Evolutionary conservation across 1,140 invertebrate genomes (phyloP).

Genomic region (Elymnias hypermnestra): DNA sequence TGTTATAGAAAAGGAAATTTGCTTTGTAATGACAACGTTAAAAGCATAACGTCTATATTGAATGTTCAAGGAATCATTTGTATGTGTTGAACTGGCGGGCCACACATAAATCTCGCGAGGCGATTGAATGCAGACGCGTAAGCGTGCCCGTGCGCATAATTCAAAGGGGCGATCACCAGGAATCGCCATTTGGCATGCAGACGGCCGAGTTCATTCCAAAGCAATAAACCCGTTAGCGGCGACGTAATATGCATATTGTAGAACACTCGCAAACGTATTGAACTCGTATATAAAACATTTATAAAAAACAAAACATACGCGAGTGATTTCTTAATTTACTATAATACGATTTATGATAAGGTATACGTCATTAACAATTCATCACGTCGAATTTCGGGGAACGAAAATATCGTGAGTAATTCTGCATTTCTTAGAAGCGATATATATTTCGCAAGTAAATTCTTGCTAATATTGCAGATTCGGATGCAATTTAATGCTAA

Average conservation of each 20-base stretch:
- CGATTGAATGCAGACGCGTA: slow-evolving; percentile 65
- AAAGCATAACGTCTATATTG: slow-evolving; percentile 22
- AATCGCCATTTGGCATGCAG: slow-evolving; percentile 69
- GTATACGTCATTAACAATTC: no score
- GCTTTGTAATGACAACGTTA: slow-evolving; percentile 8
- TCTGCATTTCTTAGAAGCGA: no score
- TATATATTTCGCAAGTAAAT: no score
- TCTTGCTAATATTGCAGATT: no score
- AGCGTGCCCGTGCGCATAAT: slow-evolving; percentile 67
- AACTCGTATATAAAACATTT: slow-evolving; percentile 23
- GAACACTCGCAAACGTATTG: slow-evolving; percentile 39
- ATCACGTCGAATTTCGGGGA: no score
- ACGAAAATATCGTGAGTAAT: no score
- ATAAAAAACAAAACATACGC: slow-evolving; percentile 20
- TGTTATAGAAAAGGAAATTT: no score
- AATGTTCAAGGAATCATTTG: slow-evolving; percentile 59
- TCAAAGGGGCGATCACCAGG: slow-evolving; percentile 70
- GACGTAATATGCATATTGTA: slow-evolving; percentile 60
- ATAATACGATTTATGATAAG: no score
- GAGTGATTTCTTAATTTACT: neutral
- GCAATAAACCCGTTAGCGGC: slow-evolving; percentile 67
- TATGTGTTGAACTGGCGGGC: slow-evolving; percentile 45
- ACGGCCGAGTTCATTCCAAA: slow-evolving; percentile 61
- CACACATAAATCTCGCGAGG: slow-evolving; percentile 60
- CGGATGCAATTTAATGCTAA: no score